Evolutionary conservation across 1,140 invertebrate genomes (phyloP), one percentile per base, ranked within the genome.

Genomic region (Chironomus tepperi): DNA sequence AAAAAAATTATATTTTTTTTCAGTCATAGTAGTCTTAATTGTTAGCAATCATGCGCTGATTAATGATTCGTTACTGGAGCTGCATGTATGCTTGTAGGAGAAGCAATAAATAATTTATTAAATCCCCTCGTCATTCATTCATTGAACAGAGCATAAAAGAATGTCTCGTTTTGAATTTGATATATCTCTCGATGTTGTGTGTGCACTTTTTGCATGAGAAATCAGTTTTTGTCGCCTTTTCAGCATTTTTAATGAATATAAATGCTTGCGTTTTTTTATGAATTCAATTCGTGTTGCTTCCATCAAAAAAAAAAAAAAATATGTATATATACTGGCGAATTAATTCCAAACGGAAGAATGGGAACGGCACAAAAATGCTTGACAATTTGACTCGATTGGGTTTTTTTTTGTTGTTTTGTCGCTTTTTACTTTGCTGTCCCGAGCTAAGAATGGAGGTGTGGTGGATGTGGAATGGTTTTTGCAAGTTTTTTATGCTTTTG

Each of bases 51-150:
- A 57, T 57, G 47, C 12, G 47, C 47, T 57, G 47, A 57, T 57
- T 57, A 57, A 57, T 57, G 47, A 57, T 57, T 12, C 47, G n/a
- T 57, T n/a, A 57, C n/a, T 15, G 12, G n/a, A 15, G 10, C 47
- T 12, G 47, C 47, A 47, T 15, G 9, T n/a, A n/a, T 15, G 47
- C 12, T 57, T 57, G 5, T 57, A 57, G 47, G 47, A 57, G 47
- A 57, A 15, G 47, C 47, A 57, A 57, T 57, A 57, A 57, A 57
- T 57, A 57, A 57, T 57, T 57, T 57, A 70, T 70, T 70, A 70
- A 70, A 70, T 57, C n/a, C 47, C 47, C 47, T n/a, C 12, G 12
- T 57, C 12, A n/a, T 15, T 15, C 47, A 57, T 57, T n/a, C 47
- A 57, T 57, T 15, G 12, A 57, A n/a, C 12, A 57, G 47, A n/a